Evolutionary conservation across 2,888 invertebrate genomes (phyloP).

Genomic region (Lithosia quadra): DNA sequence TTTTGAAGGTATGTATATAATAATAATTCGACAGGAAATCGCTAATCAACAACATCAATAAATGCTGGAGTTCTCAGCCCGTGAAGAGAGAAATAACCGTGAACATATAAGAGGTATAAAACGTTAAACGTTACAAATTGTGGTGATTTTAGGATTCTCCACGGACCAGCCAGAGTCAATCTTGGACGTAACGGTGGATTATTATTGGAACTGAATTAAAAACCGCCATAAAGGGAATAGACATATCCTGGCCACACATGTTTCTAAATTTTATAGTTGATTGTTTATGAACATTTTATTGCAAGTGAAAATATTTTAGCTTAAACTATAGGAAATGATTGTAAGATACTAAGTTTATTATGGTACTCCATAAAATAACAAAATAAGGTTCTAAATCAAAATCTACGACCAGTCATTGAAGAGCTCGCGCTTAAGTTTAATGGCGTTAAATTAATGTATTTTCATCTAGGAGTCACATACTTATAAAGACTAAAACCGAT

Average conservation of each 20-base stretch:
- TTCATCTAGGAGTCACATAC: background rate
- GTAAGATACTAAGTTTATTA: no score
- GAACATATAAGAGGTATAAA: constrained; percentile 21
- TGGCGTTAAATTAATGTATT: background rate
- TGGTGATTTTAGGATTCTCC: constrained; percentile 50
- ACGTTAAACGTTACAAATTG: constrained; percentile 45
- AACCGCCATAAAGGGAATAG: constrained; percentile 21
- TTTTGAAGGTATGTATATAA: background rate
- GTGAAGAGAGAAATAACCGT: constrained; percentile 34
- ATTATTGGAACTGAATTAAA: constrained; percentile 20
- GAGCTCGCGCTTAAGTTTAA: no score
- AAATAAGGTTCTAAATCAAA: no score
- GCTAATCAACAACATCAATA: constrained; percentile 14
- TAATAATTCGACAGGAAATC: constrained; percentile 1
- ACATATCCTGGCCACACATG: constrained; percentile 9
- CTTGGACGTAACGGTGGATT: constrained; percentile 28
- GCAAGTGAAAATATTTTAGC: background rate
- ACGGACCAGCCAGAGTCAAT: constrained; percentile 37
- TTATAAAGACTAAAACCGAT: background rate
- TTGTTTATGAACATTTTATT: no score
- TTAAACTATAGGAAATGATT: no score
- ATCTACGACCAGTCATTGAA: no score
- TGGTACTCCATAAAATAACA: no score
- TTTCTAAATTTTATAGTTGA: background rate
- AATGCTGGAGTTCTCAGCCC: constrained; percentile 28